Base-by-base conservation (phyloP, 2,888 invertebrate species). In the Nephrocerus scutellatus region DNA sequence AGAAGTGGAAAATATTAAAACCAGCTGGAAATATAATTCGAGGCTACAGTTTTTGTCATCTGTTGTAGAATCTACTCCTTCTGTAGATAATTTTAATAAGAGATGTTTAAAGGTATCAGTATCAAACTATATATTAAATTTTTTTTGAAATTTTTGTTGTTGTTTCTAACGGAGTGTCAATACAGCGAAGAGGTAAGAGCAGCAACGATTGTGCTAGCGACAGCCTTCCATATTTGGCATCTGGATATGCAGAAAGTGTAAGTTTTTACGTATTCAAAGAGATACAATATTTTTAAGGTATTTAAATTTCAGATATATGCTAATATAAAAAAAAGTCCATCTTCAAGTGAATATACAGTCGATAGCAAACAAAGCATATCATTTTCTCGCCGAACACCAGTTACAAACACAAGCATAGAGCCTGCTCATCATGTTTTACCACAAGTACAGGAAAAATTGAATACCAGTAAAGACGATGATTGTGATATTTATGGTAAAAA, bases 1-100 rank as follows among this genome's bases (percentile, higher is more conserved):
- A 26, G 31, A 31, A 4, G 2, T 31, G 4, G 31, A 37, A 20
- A 31, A 25, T 10, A 15, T 31, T 5, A 10, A 25, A 20, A 31
- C 15, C 21, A 26, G n/a, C 8, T 37, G 37, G 37, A 25, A 31
- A 37, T 36, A 29, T 14, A 20, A 29, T n/a, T 21, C 29, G 7
- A 28, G 16, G 8, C 9, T 26, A 3, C n/a, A 30, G 18, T 36
- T 36, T 36, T 16, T 36, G 15, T 24, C 24, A 4, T 12, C 22
- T 5, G n/a, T n/a, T 16, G n/a, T n/a, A 13, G 12, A 12, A 9
- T 16, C 14, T 10, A 24, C 21, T 7, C 20, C 15, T 5, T 21
- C 28, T 7, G 15, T 16, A 13, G 29, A 29, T 10, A 24, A 21
- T 13, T 22, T 30, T 19, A 36, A 36, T 4, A 30, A 36, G 24